Evolutionary conservation across 2,113 vertebrate species (phyloP).

Genomic region (Atherinomorus stipes): DNA sequence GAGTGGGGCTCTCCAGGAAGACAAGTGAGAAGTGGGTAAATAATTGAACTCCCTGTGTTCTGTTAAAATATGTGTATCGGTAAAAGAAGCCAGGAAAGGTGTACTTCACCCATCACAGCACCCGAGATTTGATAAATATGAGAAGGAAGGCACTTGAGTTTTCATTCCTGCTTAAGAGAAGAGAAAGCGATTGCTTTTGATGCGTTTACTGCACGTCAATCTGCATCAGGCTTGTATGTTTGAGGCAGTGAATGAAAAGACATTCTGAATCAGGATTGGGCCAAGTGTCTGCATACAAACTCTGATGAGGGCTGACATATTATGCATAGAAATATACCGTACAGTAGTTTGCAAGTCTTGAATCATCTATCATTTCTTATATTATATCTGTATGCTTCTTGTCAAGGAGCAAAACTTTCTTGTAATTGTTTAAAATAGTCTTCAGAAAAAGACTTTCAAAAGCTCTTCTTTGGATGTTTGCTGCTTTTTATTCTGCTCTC

Average conservation of each 20-base stretch:
- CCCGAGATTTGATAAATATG: constrained; percentile 61
- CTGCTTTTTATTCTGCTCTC: too few relatives aligned
- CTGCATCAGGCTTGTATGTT: constrained; percentile 3
- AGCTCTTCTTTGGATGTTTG: too few relatives aligned
- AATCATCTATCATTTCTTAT: too few relatives aligned
- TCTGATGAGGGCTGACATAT: not conserved
- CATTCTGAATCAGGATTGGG: not conserved
- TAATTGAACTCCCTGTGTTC: constrained; percentile 72
- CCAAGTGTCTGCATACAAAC: not conserved
- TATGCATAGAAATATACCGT: not conserved
- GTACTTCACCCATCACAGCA: constrained; percentile 44
- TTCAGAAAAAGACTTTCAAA: too few relatives aligned
- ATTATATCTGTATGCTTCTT: too few relatives aligned
- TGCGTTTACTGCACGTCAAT: constrained; percentile 19
- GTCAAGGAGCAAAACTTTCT: too few relatives aligned
- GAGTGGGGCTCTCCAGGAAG: constrained; percentile 76
- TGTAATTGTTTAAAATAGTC: too few relatives aligned
- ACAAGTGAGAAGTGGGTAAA: constrained; percentile 71
- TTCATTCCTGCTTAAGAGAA: constrained; percentile 19
- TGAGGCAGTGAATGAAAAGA: not conserved
- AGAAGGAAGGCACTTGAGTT: constrained; percentile 51
- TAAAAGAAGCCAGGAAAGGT: constrained; percentile 59
- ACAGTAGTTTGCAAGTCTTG: too few relatives aligned
- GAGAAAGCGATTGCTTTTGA: constrained; percentile 30
- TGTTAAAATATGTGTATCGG: constrained; percentile 67